Evolutionary conservation across 2,797 vertebrate genomes (phyloP).

Genomic region (Schizopygopsis malacanthus): DNA sequence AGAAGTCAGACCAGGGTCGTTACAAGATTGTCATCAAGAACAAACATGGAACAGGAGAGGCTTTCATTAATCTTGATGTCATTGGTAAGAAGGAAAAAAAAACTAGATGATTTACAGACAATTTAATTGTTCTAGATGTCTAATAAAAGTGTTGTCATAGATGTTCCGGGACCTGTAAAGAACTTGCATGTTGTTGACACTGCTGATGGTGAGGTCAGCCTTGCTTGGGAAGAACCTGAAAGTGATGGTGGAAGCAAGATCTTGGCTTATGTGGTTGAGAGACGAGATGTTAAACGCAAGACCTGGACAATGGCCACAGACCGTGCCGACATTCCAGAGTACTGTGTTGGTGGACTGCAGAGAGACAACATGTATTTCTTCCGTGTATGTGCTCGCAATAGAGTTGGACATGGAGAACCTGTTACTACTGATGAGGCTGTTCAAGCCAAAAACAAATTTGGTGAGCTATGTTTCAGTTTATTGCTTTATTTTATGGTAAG

Average conservation of each 20-base stretch:
- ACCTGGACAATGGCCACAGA: constrained; percentile 94
- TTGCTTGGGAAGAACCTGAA: constrained; percentile 97
- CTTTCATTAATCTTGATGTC: constrained; percentile 91
- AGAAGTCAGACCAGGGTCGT: constrained; percentile 87
- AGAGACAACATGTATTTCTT: constrained; percentile 92
- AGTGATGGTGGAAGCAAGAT: constrained; percentile 97
- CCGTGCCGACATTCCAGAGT: constrained; percentile 90
- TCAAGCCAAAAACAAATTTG: constrained; percentile 96
- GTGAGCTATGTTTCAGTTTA: constrained; percentile 73
- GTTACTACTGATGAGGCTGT: constrained; percentile 90
- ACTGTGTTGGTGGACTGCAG: constrained; percentile 91
- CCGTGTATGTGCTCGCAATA: constrained; percentile 94
- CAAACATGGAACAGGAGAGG: constrained; percentile 94
- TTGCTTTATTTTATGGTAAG: not conserved
- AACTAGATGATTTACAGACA: not conserved
- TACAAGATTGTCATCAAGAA: constrained; percentile 93
- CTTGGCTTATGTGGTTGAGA: constrained; percentile 90
- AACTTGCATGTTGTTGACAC: constrained; percentile 93
- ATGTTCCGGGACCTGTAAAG: constrained; percentile 94
- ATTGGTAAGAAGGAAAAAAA: constrained; percentile 84
- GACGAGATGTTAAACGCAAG: constrained; percentile 94
- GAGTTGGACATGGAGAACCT: constrained; percentile 90
- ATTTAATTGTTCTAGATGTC: not conserved
- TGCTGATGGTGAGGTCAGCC: constrained; percentile 93
- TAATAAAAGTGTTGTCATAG: constrained; percentile 68